Percentiles rank a stretch among this genome's conserved stretches.
Conservation (phyloP, 2,888 invertebrate species). For the Laspeyria flexula region DNA sequence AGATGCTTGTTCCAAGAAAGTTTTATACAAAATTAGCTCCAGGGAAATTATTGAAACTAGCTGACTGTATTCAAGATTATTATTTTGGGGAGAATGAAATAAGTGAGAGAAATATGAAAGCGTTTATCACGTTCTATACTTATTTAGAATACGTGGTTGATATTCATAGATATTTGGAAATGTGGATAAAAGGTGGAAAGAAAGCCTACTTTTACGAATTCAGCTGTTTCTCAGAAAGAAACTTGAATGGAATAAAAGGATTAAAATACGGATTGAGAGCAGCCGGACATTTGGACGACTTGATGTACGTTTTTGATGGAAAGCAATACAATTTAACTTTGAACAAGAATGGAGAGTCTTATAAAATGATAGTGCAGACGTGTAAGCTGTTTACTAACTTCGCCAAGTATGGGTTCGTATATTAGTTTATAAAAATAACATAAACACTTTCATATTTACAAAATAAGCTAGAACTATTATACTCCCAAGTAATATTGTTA, state of each 20-base stretch:
- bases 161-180: constrained; percentile 31
- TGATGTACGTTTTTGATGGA: constrained; percentile 50
- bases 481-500: too few relatives aligned
- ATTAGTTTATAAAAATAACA: too few relatives aligned
- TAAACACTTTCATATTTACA: too few relatives aligned
- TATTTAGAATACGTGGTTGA: constrained; percentile 26
- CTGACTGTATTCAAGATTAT: constrained; percentile 29
- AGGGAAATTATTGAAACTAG: constrained; percentile 28
- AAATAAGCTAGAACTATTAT: too few relatives aligned
- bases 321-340: constrained; percentile 8
- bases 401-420: constrained; percentile 59
- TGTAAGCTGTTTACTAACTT: constrained; percentile 59
- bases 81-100: constrained; percentile 42
- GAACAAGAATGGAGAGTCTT: constrained; percentile 19
- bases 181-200: constrained; percentile 23
- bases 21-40: constrained; percentile 33
- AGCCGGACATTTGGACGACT: constrained; percentile 52
- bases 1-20: constrained; percentile 39
- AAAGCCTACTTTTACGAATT: constrained; percentile 52
- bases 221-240: constrained; percentile 48
- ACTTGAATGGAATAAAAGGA: constrained; percentile 40
- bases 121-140: constrained; percentile 26
- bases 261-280: constrained; percentile 38
- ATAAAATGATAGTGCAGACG: constrained; percentile 51
- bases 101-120: constrained; percentile 16